Percentiles rank a stretch among this genome's conserved stretches.
These are phyloP conservation scores for Paguma larvata DNA, from an alignment of 2,797 vertebrate genomes.

Conservation along the genomic window DNA sequence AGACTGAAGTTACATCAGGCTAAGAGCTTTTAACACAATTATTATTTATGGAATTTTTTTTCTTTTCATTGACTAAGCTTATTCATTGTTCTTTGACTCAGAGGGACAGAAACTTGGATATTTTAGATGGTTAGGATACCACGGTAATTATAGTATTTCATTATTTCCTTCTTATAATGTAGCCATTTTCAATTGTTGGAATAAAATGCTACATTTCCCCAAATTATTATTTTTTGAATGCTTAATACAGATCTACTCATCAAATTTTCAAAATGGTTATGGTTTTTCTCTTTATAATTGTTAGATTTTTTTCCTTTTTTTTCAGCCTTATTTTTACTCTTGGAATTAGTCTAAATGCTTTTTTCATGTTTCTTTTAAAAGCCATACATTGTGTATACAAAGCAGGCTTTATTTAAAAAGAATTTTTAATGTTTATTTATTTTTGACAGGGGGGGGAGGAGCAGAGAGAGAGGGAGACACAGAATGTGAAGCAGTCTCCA, in stretches of 20 bases:
- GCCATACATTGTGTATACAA: neutral
- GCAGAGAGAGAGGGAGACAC: too few relatives aligned
- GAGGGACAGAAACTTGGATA: neutral
- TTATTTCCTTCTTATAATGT: neutral
- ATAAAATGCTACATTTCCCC: neutral
- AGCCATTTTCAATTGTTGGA: constrained; percentile 11
- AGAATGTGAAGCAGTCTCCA: too few relatives aligned
- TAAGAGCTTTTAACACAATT: neutral
- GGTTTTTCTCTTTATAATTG: neutral
- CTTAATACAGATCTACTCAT: neutral
- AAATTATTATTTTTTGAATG: neutral
- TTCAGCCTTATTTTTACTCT: neutral
- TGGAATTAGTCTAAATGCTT: neutral
- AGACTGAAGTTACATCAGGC: neutral
- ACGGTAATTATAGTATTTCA: neutral
- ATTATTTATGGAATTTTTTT: constrained; percentile 9
- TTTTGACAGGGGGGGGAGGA: too few relatives aligned
- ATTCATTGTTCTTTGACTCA: constrained; percentile 47
- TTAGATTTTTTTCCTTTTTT: neutral
- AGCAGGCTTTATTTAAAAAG: neutral
- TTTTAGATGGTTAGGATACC: neutral
- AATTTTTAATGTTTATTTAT: too few relatives aligned
- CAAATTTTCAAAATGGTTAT: constrained; percentile 38
- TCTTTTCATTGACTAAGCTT: neutral
- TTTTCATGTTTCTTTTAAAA: neutral